Percentiles rank a stretch among this genome's conserved stretches.
These are phyloP conservation scores for Phylloscopus collybita DNA, from an alignment of 2,797 vertebrate genomes.

Conservation along the genomic window DNA sequence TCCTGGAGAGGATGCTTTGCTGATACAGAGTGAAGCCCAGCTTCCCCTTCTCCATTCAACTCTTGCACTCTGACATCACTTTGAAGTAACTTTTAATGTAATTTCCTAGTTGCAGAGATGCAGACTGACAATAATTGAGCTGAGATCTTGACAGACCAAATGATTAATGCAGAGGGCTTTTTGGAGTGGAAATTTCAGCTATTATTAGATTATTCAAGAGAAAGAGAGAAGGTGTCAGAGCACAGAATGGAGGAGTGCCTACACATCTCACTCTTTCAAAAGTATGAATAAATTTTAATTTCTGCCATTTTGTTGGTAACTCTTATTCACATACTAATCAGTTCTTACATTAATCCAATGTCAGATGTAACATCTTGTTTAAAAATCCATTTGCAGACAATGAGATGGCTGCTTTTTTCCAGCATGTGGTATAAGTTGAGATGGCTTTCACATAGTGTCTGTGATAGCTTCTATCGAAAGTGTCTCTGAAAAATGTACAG, in stretches of 20 bases:
- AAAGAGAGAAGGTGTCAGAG: constrained; percentile 39
- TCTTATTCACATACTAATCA: neutral
- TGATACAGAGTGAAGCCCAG: neutral
- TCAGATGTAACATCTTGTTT: neutral
- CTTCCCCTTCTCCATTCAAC: neutral
- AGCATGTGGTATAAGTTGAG: neutral
- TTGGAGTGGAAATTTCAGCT: constrained; percentile 57
- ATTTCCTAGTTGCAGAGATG: constrained; percentile 45
- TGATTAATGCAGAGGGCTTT: constrained; percentile 59
- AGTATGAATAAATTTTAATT: constrained; percentile 29
- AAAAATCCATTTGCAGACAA: neutral
- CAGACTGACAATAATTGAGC: constrained; percentile 54
- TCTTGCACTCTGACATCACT: constrained; percentile 9
- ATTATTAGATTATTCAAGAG: constrained; percentile 60
- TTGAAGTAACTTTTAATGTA: constrained; percentile 39
- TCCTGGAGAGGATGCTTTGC: neutral
- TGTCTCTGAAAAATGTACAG: neutral
- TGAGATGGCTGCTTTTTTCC: neutral
- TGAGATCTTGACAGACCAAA: constrained; percentile 32
- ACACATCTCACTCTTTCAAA: constrained; percentile 15
- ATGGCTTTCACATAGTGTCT: neutral
- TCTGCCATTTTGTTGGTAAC: constrained; percentile 22
- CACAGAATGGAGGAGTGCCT: constrained; percentile 17
- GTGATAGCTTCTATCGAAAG: neutral
- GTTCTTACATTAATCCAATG: neutral